These are phyloP conservation scores for Gymnothorax reevesii DNA, from an alignment of 2,797 vertebrate species.

Conservation along the genomic window DNA sequence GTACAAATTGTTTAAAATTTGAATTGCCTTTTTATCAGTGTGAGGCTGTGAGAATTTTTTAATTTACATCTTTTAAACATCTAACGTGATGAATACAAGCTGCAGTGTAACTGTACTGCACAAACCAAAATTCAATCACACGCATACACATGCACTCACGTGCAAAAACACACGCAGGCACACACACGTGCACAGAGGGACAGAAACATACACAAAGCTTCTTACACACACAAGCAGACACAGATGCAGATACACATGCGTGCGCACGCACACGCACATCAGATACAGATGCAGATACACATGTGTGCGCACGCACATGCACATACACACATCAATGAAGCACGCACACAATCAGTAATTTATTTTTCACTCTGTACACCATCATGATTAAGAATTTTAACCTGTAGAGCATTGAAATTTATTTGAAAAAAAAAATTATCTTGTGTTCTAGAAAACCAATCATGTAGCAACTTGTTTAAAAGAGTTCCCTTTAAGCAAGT, in stretches of 20 bases:
- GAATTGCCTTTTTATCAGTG: background rate
- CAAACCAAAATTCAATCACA: background rate
- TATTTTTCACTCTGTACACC: background rate
- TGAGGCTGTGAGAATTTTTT: background rate
- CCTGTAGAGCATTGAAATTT: no score
- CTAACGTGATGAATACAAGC: slow-evolving; percentile 14
- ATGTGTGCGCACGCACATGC: background rate
- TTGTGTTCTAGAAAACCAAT: no score
- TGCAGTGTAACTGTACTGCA: background rate
- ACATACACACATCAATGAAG: background rate
- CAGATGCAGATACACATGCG: background rate
- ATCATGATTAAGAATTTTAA: background rate
- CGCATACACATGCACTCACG: background rate
- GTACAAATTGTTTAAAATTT: slow-evolving; percentile 14
- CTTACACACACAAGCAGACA: background rate
- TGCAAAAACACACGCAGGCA: no score
- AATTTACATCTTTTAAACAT: slow-evolving; percentile 9
- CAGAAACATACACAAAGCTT: no score
- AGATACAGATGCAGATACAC: background rate
- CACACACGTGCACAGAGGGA: no score
- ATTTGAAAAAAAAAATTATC: no score
- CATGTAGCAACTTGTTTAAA: no score
- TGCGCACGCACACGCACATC: background rate
- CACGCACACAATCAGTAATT: background rate
- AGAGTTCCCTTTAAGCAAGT: no score